Evolutionary conservation across 1,140 invertebrate genomes (phyloP).

Genomic region (Nylanderia fulva): DNA sequence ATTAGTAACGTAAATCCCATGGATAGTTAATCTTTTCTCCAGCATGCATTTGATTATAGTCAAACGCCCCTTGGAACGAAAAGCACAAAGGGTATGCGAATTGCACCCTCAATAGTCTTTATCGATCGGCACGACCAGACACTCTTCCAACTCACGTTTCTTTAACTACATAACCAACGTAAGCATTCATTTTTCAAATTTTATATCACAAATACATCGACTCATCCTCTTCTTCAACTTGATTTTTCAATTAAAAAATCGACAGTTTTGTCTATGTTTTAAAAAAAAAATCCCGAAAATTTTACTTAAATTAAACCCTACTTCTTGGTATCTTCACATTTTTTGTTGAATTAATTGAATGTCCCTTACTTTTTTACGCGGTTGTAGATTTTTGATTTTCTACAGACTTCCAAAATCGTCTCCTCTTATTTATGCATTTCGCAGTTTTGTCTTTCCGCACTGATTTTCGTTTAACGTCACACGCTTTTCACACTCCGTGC

Average conservation of each 20-base stretch:
- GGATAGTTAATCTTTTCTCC: neutral
- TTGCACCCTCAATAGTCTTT: conserved; percentile 2
- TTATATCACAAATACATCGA: neutral
- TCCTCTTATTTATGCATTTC: neutral
- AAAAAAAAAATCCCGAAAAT: neutral
- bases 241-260: neutral
- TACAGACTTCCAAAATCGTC: too few species aligned
- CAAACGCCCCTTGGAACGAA: conserved; percentile 2
- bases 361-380: neutral
- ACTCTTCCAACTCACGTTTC: conserved; percentile 13
- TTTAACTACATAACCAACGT: neutral
- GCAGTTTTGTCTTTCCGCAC: neutral
- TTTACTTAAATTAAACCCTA: neutral
- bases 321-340: neutral
- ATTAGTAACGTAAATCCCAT: neutral
- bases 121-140: conserved; percentile 31
- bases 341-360: neutral
- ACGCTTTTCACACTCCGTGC: conserved; percentile 18
- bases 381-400: neutral
- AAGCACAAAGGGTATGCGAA: conserved; percentile 5
- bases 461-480: neutral
- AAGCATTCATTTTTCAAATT: neutral
- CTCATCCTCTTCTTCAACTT: neutral
- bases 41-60: conserved; percentile 4
- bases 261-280: neutral